These are phyloP conservation scores for Craterocephalus amniculus DNA, from an alignment of 2,797 vertebrate genomes.

Conservation along the genomic window DNA sequence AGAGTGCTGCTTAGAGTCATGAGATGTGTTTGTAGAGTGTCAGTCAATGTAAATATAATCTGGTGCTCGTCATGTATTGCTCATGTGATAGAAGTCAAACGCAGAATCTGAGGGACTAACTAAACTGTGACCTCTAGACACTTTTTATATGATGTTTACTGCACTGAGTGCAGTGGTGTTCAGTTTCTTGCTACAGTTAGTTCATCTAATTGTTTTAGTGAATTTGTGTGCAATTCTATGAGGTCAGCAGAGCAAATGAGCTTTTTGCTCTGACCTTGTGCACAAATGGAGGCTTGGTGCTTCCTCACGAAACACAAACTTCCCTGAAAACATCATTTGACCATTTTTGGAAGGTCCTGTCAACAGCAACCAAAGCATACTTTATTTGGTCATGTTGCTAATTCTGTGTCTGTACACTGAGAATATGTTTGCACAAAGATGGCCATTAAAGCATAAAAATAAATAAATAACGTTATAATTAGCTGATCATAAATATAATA, in stretches of 20 bases:
- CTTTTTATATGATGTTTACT: not conserved
- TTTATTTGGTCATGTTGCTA: not conserved
- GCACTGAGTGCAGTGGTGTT: not conserved
- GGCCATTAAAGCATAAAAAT: too few species aligned
- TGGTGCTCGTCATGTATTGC: not conserved
- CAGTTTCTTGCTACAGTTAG: not conserved
- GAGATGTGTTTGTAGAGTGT: not conserved
- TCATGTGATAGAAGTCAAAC: too few species aligned
- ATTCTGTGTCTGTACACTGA: not conserved
- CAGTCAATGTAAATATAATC: not conserved
- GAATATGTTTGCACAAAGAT: too few species aligned
- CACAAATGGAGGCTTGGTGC: not conserved
- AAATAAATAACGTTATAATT: too few species aligned
- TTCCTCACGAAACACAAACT: not conserved
- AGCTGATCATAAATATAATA: too few species aligned
- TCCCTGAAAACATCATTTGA: not conserved
- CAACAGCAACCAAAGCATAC: not conserved
- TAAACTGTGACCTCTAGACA: not conserved
- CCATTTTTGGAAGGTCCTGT: not conserved
- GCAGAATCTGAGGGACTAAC: too few species aligned
- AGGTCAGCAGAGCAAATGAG: not conserved
- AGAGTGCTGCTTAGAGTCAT: not conserved
- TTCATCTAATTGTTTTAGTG: not conserved
- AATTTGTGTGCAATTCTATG: not conserved
- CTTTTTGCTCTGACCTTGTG: not conserved